Percentiles rank a stretch among this genome's conserved stretches.
Evolutionary conservation across 92 coral and sea anemone species (phyloP).

Genomic region (Epizoanthus fatuus): DNA sequence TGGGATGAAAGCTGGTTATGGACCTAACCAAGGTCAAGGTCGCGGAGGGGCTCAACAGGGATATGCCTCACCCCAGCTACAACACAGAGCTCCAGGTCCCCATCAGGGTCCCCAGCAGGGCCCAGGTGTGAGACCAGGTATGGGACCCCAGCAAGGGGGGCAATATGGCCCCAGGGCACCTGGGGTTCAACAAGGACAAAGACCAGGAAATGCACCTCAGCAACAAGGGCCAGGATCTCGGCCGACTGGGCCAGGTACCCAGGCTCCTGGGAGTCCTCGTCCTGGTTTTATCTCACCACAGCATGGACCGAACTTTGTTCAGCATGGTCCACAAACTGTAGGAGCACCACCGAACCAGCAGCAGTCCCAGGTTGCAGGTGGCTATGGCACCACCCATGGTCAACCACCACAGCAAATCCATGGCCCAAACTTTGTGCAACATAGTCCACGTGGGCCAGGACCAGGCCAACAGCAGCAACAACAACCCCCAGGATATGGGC

Average conservation of each 20-base stretch:
- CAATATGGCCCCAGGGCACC: constrained; percentile 53
- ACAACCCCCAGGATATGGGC: constrained; percentile 40
- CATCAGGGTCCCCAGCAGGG: constrained; percentile 39
- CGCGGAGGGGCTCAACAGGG: constrained; percentile 62
- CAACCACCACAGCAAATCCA: constrained; percentile 21
- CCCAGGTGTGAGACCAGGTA: constrained; percentile 46
- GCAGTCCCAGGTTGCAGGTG: constrained; percentile 21
- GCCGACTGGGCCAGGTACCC: constrained; percentile 55
- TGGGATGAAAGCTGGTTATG: constrained; percentile 43
- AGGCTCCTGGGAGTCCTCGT: constrained; percentile 68
- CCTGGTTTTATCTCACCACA: constrained; percentile 34
- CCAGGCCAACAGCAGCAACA: constrained; percentile 20
- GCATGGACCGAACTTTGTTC: constrained; percentile 58
- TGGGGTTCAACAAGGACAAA: constrained; percentile 67
- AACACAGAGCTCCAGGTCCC: constrained; percentile 31
- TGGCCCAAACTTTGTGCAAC: constrained; percentile 43
- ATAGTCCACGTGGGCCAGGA: neutral
- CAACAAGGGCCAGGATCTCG: constrained; percentile 82
- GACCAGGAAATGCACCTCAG: constrained; percentile 74
- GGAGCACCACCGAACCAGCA: neutral
- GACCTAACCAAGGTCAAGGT: constrained; percentile 69
- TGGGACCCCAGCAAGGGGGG: constrained; percentile 73
- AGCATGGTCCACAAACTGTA: constrained; percentile 8
- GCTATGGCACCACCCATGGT: constrained; percentile 15
- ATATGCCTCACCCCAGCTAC: neutral